Evolutionary conservation across 2,888 invertebrate genomes (phyloP).

Genomic region (Archips xylosteana): DNA sequence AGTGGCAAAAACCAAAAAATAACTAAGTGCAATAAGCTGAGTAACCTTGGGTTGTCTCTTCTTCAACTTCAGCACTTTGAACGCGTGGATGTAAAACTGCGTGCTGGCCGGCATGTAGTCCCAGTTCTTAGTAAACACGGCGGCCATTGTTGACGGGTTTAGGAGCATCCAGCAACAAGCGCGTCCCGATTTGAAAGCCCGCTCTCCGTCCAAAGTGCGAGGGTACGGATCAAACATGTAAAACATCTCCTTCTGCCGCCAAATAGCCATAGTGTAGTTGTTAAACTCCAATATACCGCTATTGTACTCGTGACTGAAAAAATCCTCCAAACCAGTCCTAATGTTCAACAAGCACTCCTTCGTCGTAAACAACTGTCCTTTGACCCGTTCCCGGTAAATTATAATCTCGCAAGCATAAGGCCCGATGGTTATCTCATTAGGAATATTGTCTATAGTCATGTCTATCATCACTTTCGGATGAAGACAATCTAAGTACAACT

Average conservation of each 20-base stretch:
- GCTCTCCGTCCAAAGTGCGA: slow-evolving; percentile 83
- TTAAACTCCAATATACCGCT: slow-evolving; percentile 86
- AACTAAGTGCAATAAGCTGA: background rate
- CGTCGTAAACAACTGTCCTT: slow-evolving; percentile 78
- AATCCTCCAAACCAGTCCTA: slow-evolving; percentile 76
- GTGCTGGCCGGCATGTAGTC: slow-evolving; percentile 75
- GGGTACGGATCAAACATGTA: slow-evolving; percentile 89
- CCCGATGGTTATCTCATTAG: slow-evolving; percentile 84
- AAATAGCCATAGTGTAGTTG: slow-evolving; percentile 84
- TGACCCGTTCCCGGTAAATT: slow-evolving; percentile 82
- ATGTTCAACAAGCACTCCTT: slow-evolving; percentile 83
- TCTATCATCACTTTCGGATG: slow-evolving; percentile 80
- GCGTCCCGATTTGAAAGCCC: slow-evolving; percentile 82
- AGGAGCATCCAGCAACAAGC: slow-evolving; percentile 88
- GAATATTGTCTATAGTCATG: slow-evolving; percentile 82
- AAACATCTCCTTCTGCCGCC: slow-evolving; percentile 87
- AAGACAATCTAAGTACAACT: slow-evolving; percentile 82
- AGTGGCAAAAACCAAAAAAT: background rate
- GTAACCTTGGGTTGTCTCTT: slow-evolving; percentile 71
- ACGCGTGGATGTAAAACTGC: slow-evolving; percentile 86
- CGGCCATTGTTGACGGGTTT: slow-evolving; percentile 84
- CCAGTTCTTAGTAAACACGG: slow-evolving; percentile 82
- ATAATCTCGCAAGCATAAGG: slow-evolving; percentile 86
- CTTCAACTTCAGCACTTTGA: slow-evolving; percentile 85
- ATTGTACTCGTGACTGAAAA: slow-evolving; percentile 82